phyloP scores from a whole-genome alignment of 2,797 vertebrate genomes.

The Erethizon dorsatum region DNA sequence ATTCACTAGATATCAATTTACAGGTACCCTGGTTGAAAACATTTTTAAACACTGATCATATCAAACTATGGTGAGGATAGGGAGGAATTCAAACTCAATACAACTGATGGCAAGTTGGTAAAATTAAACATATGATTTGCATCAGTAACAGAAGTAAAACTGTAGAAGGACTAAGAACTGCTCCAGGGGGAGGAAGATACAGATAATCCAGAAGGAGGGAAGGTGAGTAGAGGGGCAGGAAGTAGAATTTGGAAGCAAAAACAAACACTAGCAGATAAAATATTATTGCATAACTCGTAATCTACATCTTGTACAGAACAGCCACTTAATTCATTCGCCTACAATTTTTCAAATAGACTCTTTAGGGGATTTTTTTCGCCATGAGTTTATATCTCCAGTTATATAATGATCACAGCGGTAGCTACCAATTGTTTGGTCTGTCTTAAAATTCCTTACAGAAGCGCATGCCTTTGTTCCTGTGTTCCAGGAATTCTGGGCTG shows the following conservation, averaged over 20 bases:
- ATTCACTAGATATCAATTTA: background rate
- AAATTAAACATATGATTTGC: background rate
- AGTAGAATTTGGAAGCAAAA: background rate
- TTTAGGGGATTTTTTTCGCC: background rate
- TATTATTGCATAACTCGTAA: background rate
- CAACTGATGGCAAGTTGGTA: background rate
- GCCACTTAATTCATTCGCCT: background rate
- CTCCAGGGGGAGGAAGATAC: background rate
- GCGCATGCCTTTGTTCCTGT: background rate
- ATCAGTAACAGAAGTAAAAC: background rate
- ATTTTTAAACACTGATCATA: background rate
- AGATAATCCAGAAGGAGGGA: background rate
- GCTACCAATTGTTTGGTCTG: background rate
- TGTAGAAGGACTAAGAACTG: background rate
- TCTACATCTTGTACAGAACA: background rate
- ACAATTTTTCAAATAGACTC: background rate
- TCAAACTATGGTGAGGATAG: background rate
- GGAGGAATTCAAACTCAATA: background rate
- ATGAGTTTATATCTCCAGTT: background rate
- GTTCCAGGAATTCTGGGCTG: background rate
- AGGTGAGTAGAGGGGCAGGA: background rate
- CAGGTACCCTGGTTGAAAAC: background rate
- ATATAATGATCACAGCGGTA: background rate
- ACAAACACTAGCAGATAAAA: background rate
- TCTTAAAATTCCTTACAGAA: slow-evolving; percentile 43